phyloP scores from a whole-genome alignment of 2,888 invertebrate genomes.

The Drosophila dives region DNA sequence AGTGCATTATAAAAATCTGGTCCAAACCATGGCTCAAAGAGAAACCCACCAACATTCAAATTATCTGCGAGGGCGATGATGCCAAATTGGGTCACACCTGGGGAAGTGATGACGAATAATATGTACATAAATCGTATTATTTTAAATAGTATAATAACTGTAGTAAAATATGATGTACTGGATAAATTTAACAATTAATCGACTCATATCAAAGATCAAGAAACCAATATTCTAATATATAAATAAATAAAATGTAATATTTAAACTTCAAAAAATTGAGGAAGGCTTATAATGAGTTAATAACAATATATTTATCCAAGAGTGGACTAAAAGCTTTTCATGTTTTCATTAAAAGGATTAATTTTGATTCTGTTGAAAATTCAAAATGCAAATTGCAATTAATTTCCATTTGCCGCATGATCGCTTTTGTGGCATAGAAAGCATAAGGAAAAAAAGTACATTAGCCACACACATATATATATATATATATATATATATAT shows the following conservation, averaged over 20 bases:
- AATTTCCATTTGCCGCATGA: neutral
- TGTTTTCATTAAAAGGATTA: neutral
- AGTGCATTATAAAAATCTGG: constrained; percentile 55
- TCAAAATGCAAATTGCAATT: neutral
- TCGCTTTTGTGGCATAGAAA: neutral
- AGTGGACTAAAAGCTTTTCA: neutral
- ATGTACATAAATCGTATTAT: neutral
- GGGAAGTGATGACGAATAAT: constrained; percentile 20
- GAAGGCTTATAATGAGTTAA: neutral
- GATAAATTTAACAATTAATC: constrained; percentile 1
- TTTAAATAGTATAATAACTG: neutral
- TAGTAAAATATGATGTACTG: neutral
- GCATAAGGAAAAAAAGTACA: neutral
- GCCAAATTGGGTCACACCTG: constrained; percentile 45
- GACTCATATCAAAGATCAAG: neutral
- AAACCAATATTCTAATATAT: neutral
- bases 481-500: neutral
- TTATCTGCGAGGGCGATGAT: constrained; percentile 53
- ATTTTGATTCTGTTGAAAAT: neutral
- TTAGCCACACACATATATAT: neutral
- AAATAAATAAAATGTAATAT: neutral
- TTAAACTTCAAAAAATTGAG: neutral
- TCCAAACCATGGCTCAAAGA: constrained; percentile 59
- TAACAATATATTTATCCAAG: neutral
- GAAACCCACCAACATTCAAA: constrained; percentile 59